Conservation (phyloP, 2,888 invertebrate species). For the Drosophila affinis region DNA sequence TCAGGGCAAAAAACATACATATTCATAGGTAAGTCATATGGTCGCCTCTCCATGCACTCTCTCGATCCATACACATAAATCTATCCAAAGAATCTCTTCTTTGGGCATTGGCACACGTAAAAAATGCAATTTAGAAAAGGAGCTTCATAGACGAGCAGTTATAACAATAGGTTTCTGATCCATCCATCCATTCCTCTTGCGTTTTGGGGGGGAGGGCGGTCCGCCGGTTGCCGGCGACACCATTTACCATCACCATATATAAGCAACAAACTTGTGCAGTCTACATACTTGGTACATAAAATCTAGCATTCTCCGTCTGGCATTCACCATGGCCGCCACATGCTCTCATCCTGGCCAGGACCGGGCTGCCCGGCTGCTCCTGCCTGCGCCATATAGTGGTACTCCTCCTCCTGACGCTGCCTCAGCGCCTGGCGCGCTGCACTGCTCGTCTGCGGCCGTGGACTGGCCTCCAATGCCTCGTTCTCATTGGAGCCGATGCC, state of each 20-base stretch:
- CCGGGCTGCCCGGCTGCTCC: slow-evolving; percentile 41
- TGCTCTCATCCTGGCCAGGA: slow-evolving; percentile 83
- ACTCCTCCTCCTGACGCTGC: slow-evolving; percentile 68
- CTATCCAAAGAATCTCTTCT: slow-evolving; percentile 65
- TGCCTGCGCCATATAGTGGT: slow-evolving; percentile 44
- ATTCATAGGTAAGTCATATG: slow-evolving; percentile 36
- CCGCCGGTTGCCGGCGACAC: slow-evolving; percentile 37
- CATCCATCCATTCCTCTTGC: slow-evolving; percentile 15
- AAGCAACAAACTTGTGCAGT: slow-evolving; percentile 60
- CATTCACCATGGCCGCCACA: slow-evolving; percentile 85
- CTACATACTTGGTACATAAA: slow-evolving; percentile 71
- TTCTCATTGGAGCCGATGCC: slow-evolving; percentile 70
- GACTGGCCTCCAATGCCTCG: slow-evolving; percentile 59
- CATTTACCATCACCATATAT: not conserved
- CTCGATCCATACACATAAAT: slow-evolving; percentile 31
- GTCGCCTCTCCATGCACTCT: slow-evolving; percentile 17
- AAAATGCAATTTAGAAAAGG: slow-evolving; percentile 66
- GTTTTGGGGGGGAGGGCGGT: slow-evolving; percentile 4
- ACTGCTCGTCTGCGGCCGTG: slow-evolving; percentile 68
- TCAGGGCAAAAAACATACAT: slow-evolving; percentile 33
- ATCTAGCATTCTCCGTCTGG: slow-evolving; percentile 43
- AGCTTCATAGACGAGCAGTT: slow-evolving; percentile 46
- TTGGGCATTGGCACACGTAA: slow-evolving; percentile 77
- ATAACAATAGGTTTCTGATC: slow-evolving; percentile 46
- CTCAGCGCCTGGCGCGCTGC: slow-evolving; percentile 69